phyloP scores from a whole-genome alignment of 2,888 invertebrate genomes.

The Cheilosia vulpina region DNA sequence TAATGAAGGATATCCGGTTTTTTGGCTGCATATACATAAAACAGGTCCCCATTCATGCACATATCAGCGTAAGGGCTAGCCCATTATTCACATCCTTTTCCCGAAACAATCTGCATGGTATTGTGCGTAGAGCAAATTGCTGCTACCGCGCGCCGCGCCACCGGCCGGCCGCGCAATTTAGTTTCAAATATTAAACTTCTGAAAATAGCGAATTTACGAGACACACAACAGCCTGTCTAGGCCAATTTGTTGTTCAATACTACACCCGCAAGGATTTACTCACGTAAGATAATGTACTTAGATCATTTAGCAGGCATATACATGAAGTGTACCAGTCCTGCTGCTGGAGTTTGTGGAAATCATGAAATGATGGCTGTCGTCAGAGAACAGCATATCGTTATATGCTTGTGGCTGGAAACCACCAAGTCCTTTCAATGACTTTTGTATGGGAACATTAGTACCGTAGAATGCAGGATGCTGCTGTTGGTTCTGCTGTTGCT shows the following conservation, averaged over 20 bases:
- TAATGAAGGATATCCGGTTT: constrained; percentile 69
- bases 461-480: constrained; percentile 21
- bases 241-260: constrained; percentile 64
- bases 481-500: constrained; percentile 44
- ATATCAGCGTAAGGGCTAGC: not conserved
- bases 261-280: constrained; percentile 60
- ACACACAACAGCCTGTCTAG: constrained; percentile 65
- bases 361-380: constrained; percentile 40
- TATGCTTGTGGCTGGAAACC: constrained; percentile 56
- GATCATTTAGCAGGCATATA: constrained; percentile 36
- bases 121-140: constrained; percentile 1
- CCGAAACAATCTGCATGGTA: constrained; percentile 1
- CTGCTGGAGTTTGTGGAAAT: constrained; percentile 14
- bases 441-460: constrained; percentile 52
- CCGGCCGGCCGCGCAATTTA: constrained; percentile 38
- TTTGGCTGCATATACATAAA: constrained; percentile 53
- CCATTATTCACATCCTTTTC: constrained; percentile 67
- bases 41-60: constrained; percentile 22
- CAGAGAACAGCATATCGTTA: constrained; percentile 23
- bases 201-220: constrained; percentile 56
- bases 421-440: constrained; percentile 57
- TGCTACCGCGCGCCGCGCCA: constrained; percentile 1
- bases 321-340: constrained; percentile 19
- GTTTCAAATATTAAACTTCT: constrained; percentile 66
- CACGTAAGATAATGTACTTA: constrained; percentile 69